Base-by-base conservation (phyloP, 2,888 invertebrate species). In the Netelia virgata region DNA sequence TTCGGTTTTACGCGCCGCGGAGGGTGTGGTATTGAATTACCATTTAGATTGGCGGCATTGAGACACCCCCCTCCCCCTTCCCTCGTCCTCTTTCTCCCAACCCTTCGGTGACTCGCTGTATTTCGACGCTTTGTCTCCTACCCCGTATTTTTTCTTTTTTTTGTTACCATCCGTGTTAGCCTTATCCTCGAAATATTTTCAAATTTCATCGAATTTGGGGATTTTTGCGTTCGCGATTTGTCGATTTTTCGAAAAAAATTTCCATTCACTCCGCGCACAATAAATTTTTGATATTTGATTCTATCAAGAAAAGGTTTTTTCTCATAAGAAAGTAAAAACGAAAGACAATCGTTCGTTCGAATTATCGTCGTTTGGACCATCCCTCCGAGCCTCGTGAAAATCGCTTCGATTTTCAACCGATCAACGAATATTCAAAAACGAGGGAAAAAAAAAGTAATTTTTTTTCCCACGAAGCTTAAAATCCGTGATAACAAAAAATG, bases 21-120 rank as follows among this genome's bases (percentile, higher is more conserved):
- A 90, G 91, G 93, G 93, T 91, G 92, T 92, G 92, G 92, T 91
- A 86, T 90, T 87, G 91, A 88, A 93, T 93, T 93, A 93, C 91
- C 93, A 93, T 93, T 93, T 93, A 93, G 90, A 93, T 93, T 93
- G 92, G 91, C 88, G 80, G 79, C 83, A 76, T 83, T 85, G 78
- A 75, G 57, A 75, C 57, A 36, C 47, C 53, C 53, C 61, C 70
- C 68, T 57, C 68, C 79, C 41, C 59, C 41, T 55, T 61, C 28
- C 18, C 18, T 18, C 16, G 9, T 57, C 53, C 53, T 53, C 5
- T 6, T 6, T 0, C 36, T 11, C 47, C 14, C 47, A 14, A 47
- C 47, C 18, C 57, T 57, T 9, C 8, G 8, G 57, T 57, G 18
- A 18, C 18, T 18, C 57, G 57, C 57, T 20, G 9, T 18, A 10